Evolutionary conservation across 2,888 invertebrate genomes (phyloP).

Genomic region (Leptarthrus brevirostris): DNA sequence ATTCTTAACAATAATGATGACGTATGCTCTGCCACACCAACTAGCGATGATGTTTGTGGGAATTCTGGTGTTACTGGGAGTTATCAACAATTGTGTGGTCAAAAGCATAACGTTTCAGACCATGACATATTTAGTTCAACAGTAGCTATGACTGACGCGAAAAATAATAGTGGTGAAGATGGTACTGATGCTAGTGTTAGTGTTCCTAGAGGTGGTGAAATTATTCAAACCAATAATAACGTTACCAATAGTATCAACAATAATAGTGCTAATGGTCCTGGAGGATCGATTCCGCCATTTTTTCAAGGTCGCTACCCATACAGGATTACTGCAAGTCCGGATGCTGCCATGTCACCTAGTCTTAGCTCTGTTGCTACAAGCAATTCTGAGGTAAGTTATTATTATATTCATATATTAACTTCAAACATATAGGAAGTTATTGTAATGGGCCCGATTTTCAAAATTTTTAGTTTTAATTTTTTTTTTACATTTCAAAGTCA

Average conservation of each 20-base stretch:
- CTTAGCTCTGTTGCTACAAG: slow-evolving; percentile 83
- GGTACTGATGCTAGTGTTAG: slow-evolving; percentile 9
- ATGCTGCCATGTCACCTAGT: slow-evolving; percentile 73
- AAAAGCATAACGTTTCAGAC: too few species aligned
- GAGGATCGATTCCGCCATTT: slow-evolving; percentile 52
- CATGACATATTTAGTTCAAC: background rate
- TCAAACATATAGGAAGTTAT: too few species aligned
- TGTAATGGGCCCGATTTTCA: too few species aligned
- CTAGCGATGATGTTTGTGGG: background rate
- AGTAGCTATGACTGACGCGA: slow-evolving; percentile 27
- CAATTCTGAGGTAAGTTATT: slow-evolving; percentile 78
- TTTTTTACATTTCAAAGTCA: too few species aligned
- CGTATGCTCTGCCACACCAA: background rate
- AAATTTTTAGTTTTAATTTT: too few species aligned
- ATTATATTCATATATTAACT: too few species aligned
- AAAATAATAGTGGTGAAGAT: background rate
- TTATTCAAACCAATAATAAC: slow-evolving; percentile 14
- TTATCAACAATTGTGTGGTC: slow-evolving; percentile 29
- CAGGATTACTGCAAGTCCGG: slow-evolving; percentile 68
- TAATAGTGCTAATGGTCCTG: background rate
- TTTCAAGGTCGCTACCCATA: slow-evolving; percentile 67
- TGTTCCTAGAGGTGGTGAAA: slow-evolving; percentile 55
- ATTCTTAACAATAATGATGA: background rate
- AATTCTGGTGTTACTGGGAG: background rate
- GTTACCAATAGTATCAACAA: slow-evolving; percentile 21